Conservation (phyloP, 2,888 invertebrate species). For the Caenorhabditis sp. region DNA sequence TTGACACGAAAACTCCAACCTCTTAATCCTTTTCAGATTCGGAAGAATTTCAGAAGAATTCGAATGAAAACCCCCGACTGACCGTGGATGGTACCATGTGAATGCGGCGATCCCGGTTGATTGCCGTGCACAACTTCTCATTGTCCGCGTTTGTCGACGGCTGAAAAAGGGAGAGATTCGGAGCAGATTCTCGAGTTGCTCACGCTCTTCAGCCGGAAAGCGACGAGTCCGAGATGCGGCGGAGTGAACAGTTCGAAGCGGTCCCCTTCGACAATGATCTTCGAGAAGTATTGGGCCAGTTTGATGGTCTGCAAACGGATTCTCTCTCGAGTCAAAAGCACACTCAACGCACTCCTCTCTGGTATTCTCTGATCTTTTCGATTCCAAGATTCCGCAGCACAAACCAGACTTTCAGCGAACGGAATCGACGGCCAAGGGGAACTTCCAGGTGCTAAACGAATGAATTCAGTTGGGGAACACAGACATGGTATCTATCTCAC, state of each 20-base stretch:
- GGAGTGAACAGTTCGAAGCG: conserved; percentile 91
- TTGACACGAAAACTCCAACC: too few species aligned
- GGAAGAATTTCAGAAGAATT: too few species aligned
- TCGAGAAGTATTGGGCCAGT: conserved; percentile 90
- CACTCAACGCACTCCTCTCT: conserved; percentile 87
- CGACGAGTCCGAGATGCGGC: conserved; percentile 93
- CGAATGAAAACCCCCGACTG: too few species aligned
- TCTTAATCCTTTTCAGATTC: too few species aligned
- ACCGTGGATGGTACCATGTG: conserved; percentile 84
- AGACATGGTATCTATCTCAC: conserved; percentile 32
- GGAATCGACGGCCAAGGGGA: conserved; percentile 94
- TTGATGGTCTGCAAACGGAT: conserved; percentile 84
- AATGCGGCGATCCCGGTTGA: conserved; percentile 85
- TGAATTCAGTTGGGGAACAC: too few species aligned
- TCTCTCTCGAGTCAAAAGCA: too few species aligned
- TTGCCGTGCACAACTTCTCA: conserved; percentile 83
- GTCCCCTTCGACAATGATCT: conserved; percentile 87
- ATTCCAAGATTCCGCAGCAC: conserved; percentile 95
- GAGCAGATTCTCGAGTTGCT: too few species aligned
- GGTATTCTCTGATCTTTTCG: conserved; percentile 93
- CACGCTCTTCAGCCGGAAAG: conserved; percentile 90
- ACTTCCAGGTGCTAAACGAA: conserved; percentile 80
- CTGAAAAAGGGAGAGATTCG: conserved; percentile 70
- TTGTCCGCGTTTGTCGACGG: conserved; percentile 83
- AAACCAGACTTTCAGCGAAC: conserved; percentile 97